Evolutionary conservation across 2,888 invertebrate genomes (phyloP), one percentile per base, ranked within the genome.

Genomic region (Dicyrtoma fusca): DNA sequence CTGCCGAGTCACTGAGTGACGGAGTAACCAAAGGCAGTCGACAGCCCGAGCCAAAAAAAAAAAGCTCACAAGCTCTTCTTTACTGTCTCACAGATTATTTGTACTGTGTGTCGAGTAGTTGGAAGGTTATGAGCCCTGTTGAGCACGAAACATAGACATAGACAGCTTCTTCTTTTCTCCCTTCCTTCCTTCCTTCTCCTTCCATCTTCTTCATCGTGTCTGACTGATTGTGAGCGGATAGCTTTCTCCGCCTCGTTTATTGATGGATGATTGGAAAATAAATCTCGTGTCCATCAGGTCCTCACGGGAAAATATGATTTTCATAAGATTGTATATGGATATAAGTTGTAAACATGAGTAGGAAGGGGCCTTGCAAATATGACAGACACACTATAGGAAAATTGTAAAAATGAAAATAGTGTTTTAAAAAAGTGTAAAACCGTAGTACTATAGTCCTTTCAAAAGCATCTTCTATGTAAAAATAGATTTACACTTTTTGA

Each of bases 191-290:
- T 63, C 47, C 47, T 23, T 63, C 62, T 44, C 47, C 21, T 10
- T 64, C 64, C 17, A 21, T 23, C 49, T 49, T 19, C 19, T 19
- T 49, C 49, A 17, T 19, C 19, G n/a, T 49, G n/a, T n/a, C 53
- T 53, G 19, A 23, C 59, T 26, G 23, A 21, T 10, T 6, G 25
- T 23, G 13, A 23, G 59, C n/a, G n/a, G n/a, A n/a, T n/a, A 21
- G 25, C 19, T n/a, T n/a, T 63, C 64, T 51, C 49, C 45, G 26
- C 23, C 23, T 61, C 17, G 19, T 13, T 61, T 69, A 73, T 73
- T 73, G 73, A 73, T 73, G 73, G 73, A 73, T 73, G 73, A 69
- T 73, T 69, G 69, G 57, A 62, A 69, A 73, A 73, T 69, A 73
- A 73, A 73, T 73, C 73, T 73, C 63, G 69, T 63, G 73, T 62